Conservation (phyloP, 30 jellyfish, hydroid and myxozoan species). For the Hydractinia echinata region DNA sequence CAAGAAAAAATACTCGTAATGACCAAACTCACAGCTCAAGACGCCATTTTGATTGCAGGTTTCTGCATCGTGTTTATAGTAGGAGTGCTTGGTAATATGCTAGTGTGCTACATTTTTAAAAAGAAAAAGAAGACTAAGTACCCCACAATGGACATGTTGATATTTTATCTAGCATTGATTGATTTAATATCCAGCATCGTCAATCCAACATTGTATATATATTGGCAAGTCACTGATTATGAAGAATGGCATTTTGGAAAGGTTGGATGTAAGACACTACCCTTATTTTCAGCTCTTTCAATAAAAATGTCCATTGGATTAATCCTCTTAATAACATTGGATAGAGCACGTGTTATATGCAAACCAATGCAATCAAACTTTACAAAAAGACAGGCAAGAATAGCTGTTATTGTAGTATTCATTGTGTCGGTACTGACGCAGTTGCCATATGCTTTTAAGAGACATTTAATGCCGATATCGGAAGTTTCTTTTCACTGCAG, state of each 20-base stretch:
- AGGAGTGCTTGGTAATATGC: conserved; percentile 55
- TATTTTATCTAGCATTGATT: conserved; percentile 39
- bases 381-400: conserved; percentile 30
- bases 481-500: too few relatives aligned
- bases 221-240: conserved; percentile 39
- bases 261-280: conserved; percentile 56
- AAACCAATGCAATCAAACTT: conserved; percentile 47
- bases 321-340: conserved; percentile 47
- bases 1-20: too few relatives aligned
- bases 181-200: conserved; percentile 52
- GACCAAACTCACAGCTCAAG: neutral
- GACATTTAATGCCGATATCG: too few relatives aligned
- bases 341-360: conserved; percentile 63
- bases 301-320: conserved; percentile 49
- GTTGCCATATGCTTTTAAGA: conserved; percentile 20
- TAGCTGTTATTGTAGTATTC: conserved; percentile 9
- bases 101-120: conserved; percentile 49
- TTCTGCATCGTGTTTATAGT: conserved; percentile 16
- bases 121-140: conserved; percentile 15
- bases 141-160: conserved; percentile 48
- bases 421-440: conserved; percentile 34
- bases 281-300: conserved; percentile 39
- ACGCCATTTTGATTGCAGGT: neutral
- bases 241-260: conserved; percentile 64
- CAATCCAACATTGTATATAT: conserved; percentile 50